Evolutionary conservation across 2,113 vertebrate genomes (phyloP).

Genomic region (Laticauda laticaudata): DNA sequence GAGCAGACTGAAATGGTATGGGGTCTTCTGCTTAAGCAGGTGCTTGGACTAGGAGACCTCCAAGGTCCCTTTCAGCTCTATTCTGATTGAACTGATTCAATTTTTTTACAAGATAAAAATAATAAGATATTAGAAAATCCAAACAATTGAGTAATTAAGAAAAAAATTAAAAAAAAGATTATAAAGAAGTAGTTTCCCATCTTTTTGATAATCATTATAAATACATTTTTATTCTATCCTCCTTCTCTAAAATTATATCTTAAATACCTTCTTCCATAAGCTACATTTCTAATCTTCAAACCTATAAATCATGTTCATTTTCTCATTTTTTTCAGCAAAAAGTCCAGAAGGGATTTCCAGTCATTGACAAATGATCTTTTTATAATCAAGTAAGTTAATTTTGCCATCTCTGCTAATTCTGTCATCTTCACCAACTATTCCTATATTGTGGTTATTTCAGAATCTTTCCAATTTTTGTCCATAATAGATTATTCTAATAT

Average conservation of each 20-base stretch:
- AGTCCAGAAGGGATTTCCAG: not conserved
- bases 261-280: not conserved
- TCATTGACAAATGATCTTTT: not conserved
- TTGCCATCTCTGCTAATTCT: not conserved
- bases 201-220: not conserved
- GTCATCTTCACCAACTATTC: not conserved
- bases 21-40: no score
- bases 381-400: not conserved
- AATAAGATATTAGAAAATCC: not conserved
- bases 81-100: not conserved
- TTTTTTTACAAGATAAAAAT: not conserved
- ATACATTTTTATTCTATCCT: not conserved
- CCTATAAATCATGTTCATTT: not conserved
- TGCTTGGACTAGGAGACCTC: no score
- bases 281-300: not conserved
- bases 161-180: not conserved
- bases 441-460: not conserved
- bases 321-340: not conserved
- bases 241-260: not conserved
- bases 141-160: not conserved
- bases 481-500: not conserved
- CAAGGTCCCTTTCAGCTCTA: no score
- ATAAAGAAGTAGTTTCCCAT: not conserved
- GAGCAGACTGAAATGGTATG: no score
- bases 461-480: not conserved